These are phyloP conservation scores for Eupithecia pulchellata DNA, from an alignment of 2,888 invertebrate species.

Conservation along the genomic window DNA sequence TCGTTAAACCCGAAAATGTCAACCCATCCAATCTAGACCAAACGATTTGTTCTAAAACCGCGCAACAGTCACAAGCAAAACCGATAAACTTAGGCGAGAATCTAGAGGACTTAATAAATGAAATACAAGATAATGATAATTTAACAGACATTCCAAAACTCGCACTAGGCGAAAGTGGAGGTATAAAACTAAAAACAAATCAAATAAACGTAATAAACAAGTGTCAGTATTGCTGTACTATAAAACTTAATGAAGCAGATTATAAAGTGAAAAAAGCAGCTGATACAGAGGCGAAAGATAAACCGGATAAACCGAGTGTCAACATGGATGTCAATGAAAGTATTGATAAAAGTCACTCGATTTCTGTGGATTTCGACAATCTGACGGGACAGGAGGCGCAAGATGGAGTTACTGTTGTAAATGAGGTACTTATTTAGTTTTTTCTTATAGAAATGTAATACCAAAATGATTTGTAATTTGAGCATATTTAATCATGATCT, in stretches of 20 bases:
- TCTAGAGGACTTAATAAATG: neutral
- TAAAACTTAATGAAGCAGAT: slow-evolving; percentile 43
- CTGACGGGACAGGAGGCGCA: slow-evolving; percentile 52
- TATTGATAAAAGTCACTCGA: slow-evolving; percentile 40
- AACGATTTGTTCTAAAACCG: neutral
- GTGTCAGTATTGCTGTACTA: slow-evolving; percentile 66
- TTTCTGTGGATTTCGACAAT: slow-evolving; percentile 59
- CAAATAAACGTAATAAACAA: slow-evolving; percentile 42
- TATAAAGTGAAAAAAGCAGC: slow-evolving; percentile 63
- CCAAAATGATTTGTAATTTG: too few relatives aligned
- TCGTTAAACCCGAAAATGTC: slow-evolving; percentile 9
- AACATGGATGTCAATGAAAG: slow-evolving; percentile 47
- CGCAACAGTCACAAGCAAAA: neutral
- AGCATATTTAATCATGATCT: too few relatives aligned
- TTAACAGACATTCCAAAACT: slow-evolving; percentile 20
- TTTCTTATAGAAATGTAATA: too few relatives aligned
- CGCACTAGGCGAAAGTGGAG: neutral
- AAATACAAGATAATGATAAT: neutral
- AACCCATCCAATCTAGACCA: neutral
- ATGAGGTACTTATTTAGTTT: slow-evolving; percentile 59
- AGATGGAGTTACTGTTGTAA: slow-evolving; percentile 53
- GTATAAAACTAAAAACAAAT: slow-evolving; percentile 10
- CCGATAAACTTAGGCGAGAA: neutral
- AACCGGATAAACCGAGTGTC: slow-evolving; percentile 35
- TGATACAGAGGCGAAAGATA: slow-evolving; percentile 46